Evolutionary conservation across 1,140 invertebrate genomes (phyloP).

Genomic region (Piezodorus guildinii): DNA sequence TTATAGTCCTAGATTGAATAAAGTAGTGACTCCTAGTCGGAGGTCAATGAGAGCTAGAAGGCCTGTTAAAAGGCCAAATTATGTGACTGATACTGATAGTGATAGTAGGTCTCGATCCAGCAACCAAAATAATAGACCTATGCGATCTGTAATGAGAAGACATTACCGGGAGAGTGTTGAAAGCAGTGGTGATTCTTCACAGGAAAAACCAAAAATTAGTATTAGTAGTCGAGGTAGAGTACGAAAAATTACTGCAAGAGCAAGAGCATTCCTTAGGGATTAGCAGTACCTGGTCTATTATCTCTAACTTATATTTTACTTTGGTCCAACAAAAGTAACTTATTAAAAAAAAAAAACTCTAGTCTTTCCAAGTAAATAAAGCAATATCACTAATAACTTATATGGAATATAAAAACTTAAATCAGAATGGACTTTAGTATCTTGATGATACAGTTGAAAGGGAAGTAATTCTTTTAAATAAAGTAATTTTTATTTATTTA

Average conservation of each 20-base stretch:
- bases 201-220: slow-evolving; percentile 24
- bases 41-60: slow-evolving; percentile 3
- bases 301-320: too few relatives aligned
- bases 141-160: slow-evolving; percentile 21
- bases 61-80: slow-evolving; percentile 2
- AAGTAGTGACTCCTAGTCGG: neutral
- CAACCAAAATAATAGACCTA: slow-evolving; percentile 17
- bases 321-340: too few relatives aligned
- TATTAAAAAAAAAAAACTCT: too few relatives aligned
- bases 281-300: slow-evolving; percentile 28
- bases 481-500: too few relatives aligned
- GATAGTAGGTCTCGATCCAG: slow-evolving; percentile 23
- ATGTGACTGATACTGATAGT: slow-evolving; percentile 21
- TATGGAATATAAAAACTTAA: too few relatives aligned
- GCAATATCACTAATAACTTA: too few relatives aligned
- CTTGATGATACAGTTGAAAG: too few relatives aligned
- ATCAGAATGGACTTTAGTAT: too few relatives aligned
- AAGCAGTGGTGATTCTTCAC: slow-evolving; percentile 18
- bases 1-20: neutral
- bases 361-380: too few relatives aligned
- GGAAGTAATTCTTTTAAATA: too few relatives aligned
- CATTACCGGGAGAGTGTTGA: slow-evolving; percentile 26
- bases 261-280: slow-evolving; percentile 51
- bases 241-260: slow-evolving; percentile 66
- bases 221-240: slow-evolving; percentile 74